phyloP scores from a whole-genome alignment of 2,888 invertebrate genomes.

The Melinopterus prodromus region DNA sequence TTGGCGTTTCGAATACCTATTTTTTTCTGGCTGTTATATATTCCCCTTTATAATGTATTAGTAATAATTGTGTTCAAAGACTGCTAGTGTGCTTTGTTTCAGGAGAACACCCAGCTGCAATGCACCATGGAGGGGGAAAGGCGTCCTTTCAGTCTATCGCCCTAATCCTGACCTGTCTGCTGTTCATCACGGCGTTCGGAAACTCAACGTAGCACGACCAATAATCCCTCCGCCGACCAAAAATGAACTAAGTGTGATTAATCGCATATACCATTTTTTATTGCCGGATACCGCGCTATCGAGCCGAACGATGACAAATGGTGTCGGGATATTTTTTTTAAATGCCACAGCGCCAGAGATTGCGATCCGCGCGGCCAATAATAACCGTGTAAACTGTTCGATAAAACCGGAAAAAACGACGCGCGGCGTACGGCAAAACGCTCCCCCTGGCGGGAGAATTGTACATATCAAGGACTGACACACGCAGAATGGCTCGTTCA shows the following conservation, averaged over 20 bases:
- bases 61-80: too few relatives aligned
- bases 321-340: slow-evolving; percentile 38
- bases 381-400: slow-evolving; percentile 4
- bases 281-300: slow-evolving; percentile 12
- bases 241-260: slow-evolving; percentile 43
- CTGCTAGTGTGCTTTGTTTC: slow-evolving; percentile 58
- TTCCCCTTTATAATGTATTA: too few relatives aligned
- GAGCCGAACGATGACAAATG: slow-evolving; percentile 38
- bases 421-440: slow-evolving; percentile 5
- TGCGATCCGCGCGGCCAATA: neutral
- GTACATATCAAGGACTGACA: slow-evolving; percentile 44
- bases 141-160: slow-evolving; percentile 53
- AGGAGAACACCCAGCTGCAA: slow-evolving; percentile 88
- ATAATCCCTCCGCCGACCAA: slow-evolving; percentile 32
- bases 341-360: neutral
- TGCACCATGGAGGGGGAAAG: slow-evolving; percentile 74
- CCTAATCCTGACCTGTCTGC: slow-evolving; percentile 52
- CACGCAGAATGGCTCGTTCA: slow-evolving; percentile 32
- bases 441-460: slow-evolving; percentile 34
- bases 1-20: too few relatives aligned
- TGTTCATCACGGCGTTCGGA: slow-evolving; percentile 43
- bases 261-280: slow-evolving; percentile 34
- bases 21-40: too few relatives aligned
- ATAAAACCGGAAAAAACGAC: slow-evolving; percentile 5
- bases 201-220: slow-evolving; percentile 48